Base-by-base conservation (phyloP, 2,113 vertebrate genomes). In the Chaetops frenatus region DNA sequence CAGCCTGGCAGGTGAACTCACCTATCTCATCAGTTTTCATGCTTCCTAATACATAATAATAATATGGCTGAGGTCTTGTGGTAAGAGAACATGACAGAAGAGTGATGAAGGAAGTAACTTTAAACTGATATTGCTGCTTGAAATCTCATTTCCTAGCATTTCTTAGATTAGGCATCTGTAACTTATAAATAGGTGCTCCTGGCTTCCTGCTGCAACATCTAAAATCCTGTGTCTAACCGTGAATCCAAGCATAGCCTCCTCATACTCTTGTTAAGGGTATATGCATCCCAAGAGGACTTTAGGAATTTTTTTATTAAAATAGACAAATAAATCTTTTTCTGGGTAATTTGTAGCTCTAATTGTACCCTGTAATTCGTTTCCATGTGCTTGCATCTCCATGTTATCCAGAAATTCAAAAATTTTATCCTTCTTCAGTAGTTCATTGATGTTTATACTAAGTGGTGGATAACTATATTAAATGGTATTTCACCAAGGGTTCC, bases 41-140 rank as follows among this genome's bases (percentile, higher is more conserved):
- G 19, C 20, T 72, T 93, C 17, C 19, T 71, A 9, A 15, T 60
- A 5, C 14, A n/a, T n/a, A n/a, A n/a, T n/a, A n/a, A n/a, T 79
- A 0, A 12, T 42, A 35, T 38, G 8, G 31, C 22, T 45, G 36
- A 91, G 44, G 19, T 60, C 19, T 40, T 1, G 3, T 11, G 4
- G 12, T 0, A 0, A 47, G 45, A 70, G 35, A n/a, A 24, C 7
- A 44, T 0, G 0, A 5, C 57, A 51, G 29, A 64, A 9, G 0
- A 0, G 5, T 38, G 44, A 25, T 27, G 17, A 60, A 60, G 70
- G 65, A 85, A 73, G 44, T 76, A 79, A n/a, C 13, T 90, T 61
- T 25, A n/a, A 70, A 78, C 25, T 62, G 23, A 1, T 83, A 19
- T 56, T 72, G 36, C 28, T 76, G 12, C 40, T 80, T 77, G 57